Conservation (phyloP, 1,140 invertebrate species). For the Oedothorax gibbosus region DNA sequence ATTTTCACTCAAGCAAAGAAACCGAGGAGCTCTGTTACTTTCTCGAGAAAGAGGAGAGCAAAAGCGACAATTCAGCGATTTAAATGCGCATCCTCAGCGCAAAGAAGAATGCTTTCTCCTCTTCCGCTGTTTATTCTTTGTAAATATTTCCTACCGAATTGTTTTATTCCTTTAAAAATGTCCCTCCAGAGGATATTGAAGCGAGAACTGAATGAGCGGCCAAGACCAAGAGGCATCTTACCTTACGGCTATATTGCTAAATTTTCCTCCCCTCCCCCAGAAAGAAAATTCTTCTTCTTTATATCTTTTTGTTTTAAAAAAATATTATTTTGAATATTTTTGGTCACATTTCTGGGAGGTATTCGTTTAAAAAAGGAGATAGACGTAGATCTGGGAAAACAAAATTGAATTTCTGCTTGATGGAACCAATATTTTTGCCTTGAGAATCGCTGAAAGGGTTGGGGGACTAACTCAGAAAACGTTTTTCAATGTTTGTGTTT, state of each 20-base stretch:
- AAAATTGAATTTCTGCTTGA: slow-evolving; percentile 59
- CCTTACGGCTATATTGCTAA: slow-evolving; percentile 53
- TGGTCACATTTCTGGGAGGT: slow-evolving; percentile 49
- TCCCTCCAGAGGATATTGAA: slow-evolving; percentile 50
- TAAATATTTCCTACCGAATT: slow-evolving; percentile 58
- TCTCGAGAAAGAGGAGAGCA: neutral
- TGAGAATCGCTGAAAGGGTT: slow-evolving; percentile 19
- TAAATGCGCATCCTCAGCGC: slow-evolving; percentile 56
- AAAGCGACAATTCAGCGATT: slow-evolving; percentile 54
- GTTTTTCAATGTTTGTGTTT: neutral
- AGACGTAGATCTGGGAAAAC: slow-evolving; percentile 48
- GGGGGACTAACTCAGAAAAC: neutral
- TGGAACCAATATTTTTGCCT: slow-evolving; percentile 54
- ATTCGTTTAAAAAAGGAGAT: slow-evolving; percentile 44
- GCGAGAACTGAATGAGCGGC: slow-evolving; percentile 41
- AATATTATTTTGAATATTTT: slow-evolving; percentile 60
- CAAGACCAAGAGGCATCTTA: slow-evolving; percentile 24
- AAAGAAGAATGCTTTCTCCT: slow-evolving; percentile 19
- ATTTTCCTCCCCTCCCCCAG: neutral
- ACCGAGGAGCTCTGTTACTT: slow-evolving; percentile 13
- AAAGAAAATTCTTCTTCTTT: slow-evolving; percentile 7
- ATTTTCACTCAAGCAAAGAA: slow-evolving; percentile 5
- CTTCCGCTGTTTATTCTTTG: slow-evolving; percentile 51
- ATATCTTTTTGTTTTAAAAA: neutral
- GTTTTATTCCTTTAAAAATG: slow-evolving; percentile 59